These are phyloP conservation scores for Candoia aspera DNA, from an alignment of 2,113 vertebrate species.

Conservation along the genomic window DNA sequence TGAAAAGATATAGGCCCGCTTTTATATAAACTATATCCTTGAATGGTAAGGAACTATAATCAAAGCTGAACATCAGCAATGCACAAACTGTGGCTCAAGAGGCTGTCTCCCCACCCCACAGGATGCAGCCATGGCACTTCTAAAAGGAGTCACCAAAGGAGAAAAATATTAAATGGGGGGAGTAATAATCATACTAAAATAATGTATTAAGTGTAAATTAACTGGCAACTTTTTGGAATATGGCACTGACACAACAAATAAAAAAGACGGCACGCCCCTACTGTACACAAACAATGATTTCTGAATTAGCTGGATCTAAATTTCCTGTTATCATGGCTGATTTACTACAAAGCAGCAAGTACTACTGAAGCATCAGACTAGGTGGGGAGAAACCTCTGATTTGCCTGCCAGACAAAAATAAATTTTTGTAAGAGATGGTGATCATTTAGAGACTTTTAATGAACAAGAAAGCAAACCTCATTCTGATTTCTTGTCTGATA, in stretches of 20 bases:
- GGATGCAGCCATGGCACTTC: not conserved
- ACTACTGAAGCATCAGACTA: not conserved
- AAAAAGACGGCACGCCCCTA: not conserved
- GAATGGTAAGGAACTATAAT: slow-evolving; percentile 51
- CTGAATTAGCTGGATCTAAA: slow-evolving; percentile 34
- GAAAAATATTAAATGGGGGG: not conserved
- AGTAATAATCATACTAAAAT: not conserved
- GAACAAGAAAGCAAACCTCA: not conserved
- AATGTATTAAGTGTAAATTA: not conserved
- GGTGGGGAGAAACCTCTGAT: not conserved
- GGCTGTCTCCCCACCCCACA: not conserved
- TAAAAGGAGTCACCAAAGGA: not conserved
- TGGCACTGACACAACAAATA: slow-evolving; percentile 3
- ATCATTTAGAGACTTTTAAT: not conserved
- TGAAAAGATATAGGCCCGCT: slow-evolving; percentile 28
- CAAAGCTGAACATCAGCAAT: slow-evolving; percentile 30
- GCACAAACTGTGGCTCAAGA: not conserved
- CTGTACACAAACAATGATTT: slow-evolving; percentile 27
- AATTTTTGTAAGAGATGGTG: not conserved
- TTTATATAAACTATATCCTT: not conserved
- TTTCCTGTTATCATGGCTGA: slow-evolving; percentile 36
- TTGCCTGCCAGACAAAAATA: slow-evolving; percentile 26
- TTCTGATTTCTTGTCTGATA: not conserved
- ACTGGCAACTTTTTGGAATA: not conserved
- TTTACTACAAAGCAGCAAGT: not conserved